Conservation (phyloP, 2,113 vertebrate genomes). For the Chaetodon trifascialis region DNA sequence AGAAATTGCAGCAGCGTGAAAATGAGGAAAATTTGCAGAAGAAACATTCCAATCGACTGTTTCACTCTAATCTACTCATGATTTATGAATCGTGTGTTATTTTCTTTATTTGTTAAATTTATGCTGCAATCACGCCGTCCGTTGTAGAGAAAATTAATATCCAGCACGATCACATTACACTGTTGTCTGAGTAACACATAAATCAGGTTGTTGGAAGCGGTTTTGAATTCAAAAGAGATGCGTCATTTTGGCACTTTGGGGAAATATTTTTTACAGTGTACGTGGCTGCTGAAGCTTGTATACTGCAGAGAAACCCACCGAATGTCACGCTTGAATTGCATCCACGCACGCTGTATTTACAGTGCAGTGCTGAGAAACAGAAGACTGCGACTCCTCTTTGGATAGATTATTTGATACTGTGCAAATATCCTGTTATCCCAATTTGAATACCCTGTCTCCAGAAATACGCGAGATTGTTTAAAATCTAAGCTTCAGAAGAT, state of each 20-base stretch:
- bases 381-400: not conserved
- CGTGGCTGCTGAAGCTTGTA: not conserved
- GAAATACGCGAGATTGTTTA: too few relatives aligned
- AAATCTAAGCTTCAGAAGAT: too few relatives aligned
- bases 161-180: not conserved
- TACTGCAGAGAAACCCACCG: not conserved
- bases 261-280: not conserved
- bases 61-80: conserved; percentile 13
- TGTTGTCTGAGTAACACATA: conserved; percentile 1
- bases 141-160: conserved; percentile 10
- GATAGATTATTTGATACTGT: too few relatives aligned
- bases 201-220: conserved; percentile 21
- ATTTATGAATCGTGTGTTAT: conserved; percentile 35
- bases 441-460: not conserved
- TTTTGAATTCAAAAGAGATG: conserved; percentile 32
- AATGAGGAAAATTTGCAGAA: not conserved
- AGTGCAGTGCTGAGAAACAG: not conserved
- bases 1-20: not conserved
- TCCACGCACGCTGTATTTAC: not conserved
- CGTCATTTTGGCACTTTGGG: conserved; percentile 21
- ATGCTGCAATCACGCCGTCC: conserved; percentile 16
- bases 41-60: conserved; percentile 26
- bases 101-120: conserved; percentile 19
- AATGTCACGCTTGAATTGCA: not conserved
- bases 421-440: too few relatives aligned